These are phyloP conservation scores for Dicentrarchus labrax DNA, from an alignment of 2,113 vertebrate genomes.

Conservation along the genomic window DNA sequence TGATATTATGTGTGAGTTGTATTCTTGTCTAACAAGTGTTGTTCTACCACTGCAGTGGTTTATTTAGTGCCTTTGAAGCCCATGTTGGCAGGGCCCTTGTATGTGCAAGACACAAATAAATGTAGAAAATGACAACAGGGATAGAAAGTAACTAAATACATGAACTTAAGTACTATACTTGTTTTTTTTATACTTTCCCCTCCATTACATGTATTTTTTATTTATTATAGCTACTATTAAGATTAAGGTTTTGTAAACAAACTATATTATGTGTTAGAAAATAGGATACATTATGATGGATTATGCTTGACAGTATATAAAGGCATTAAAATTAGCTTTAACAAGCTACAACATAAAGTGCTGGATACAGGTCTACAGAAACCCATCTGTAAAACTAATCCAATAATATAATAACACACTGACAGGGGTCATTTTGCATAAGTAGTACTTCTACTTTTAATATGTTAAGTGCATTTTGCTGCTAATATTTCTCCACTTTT, in stretches of 20 bases:
- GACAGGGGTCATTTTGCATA: not conserved
- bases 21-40: constrained; percentile 4
- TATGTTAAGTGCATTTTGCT: not conserved
- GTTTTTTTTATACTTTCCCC: not conserved
- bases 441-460: not conserved
- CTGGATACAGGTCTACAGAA: not conserved
- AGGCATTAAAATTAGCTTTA: not conserved
- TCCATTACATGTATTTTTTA: not conserved
- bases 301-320: not conserved
- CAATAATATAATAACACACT: not conserved
- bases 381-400: not conserved
- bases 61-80: not conserved
- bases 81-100: not conserved
- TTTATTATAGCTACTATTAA: not conserved
- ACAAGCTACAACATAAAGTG: not conserved
- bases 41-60: not conserved
- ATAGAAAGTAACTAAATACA: not conserved
- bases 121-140: not conserved
- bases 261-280: not conserved
- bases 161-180: not conserved
- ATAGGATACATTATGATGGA: not conserved
- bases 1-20: constrained; percentile 20
- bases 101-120: not conserved
- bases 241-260: not conserved
- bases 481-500: not conserved